Conservation (phyloP, 2,797 vertebrate species). For the Myotis findleyi region DNA sequence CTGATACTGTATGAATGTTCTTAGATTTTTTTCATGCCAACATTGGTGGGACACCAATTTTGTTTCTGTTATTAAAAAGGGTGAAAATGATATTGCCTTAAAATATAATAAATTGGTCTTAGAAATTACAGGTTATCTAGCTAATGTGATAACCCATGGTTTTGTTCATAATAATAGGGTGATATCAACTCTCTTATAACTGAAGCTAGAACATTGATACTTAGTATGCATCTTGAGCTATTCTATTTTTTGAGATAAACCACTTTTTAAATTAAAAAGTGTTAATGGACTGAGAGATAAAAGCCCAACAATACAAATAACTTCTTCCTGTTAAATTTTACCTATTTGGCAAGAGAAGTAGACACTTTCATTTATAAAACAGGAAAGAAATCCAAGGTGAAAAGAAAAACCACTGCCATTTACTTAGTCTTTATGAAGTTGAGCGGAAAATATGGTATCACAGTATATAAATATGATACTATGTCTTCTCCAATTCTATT, state of each 20-base stretch:
- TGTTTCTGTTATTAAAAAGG: not conserved
- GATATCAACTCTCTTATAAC: not conserved
- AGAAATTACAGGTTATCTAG: not conserved
- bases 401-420: conserved; percentile 17
- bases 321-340: conserved; percentile 29
- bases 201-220: not conserved
- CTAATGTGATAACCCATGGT: not conserved
- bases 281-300: not conserved
- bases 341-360: not conserved
- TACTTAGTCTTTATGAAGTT: conserved; percentile 59
- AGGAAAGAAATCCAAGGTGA: not conserved
- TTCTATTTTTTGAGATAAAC: not conserved
- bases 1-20: not conserved
- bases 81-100: not conserved
- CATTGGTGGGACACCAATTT: not conserved
- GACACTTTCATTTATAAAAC: conserved; percentile 37
- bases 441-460: not conserved
- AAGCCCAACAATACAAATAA: not conserved
- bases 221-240: not conserved
- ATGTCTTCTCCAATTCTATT: conserved; percentile 55
- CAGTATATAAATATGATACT: conserved; percentile 48
- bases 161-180: not conserved
- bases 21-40: not conserved
- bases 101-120: not conserved
- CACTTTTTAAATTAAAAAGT: not conserved